Percentiles rank a stretch among this genome's conserved stretches.
Conservation (phyloP, 2,797 vertebrate genomes). For the Vespertilio murinus region DNA sequence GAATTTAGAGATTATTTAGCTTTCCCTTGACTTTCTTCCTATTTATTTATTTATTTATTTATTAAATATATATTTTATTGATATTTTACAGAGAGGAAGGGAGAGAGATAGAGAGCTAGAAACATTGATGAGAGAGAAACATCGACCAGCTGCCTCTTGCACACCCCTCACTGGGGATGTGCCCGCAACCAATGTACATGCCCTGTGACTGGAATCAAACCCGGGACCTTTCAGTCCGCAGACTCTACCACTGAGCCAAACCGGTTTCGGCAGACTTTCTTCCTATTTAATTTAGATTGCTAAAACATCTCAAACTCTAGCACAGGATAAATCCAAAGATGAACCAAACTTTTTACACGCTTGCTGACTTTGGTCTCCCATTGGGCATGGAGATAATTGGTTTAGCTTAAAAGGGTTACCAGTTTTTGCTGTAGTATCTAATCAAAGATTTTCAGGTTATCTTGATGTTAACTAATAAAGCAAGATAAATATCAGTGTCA, state of each 20-base stretch:
- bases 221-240: too few species aligned
- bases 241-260: too few species aligned
- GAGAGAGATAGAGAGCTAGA: too few species aligned
- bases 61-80: too few species aligned
- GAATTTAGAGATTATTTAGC: background rate
- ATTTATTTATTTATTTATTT: too few species aligned
- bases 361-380: constrained; percentile 43
- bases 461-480: constrained; percentile 46
- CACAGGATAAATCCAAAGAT: constrained; percentile 26
- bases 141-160: too few species aligned
- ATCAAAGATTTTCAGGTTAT: constrained; percentile 54
- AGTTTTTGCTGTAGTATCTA: constrained; percentile 46
- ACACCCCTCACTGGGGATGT: too few species aligned
- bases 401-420: constrained; percentile 48
- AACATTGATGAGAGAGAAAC: too few species aligned
- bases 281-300: constrained; percentile 29
- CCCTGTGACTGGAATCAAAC: too few species aligned
- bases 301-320: constrained; percentile 24
- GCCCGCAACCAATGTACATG: too few species aligned
- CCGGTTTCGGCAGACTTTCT: too few species aligned
- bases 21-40: background rate
- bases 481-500: constrained; percentile 21
- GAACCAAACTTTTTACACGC: constrained; percentile 6
- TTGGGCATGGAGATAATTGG: constrained; percentile 26
- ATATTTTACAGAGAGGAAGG: too few species aligned